A percentile compares a stretch with the other conserved stretches of the same genome.
Evolutionary conservation across 2,888 invertebrate genomes (phyloP).

Genomic region (Plutella xylostella): DNA sequence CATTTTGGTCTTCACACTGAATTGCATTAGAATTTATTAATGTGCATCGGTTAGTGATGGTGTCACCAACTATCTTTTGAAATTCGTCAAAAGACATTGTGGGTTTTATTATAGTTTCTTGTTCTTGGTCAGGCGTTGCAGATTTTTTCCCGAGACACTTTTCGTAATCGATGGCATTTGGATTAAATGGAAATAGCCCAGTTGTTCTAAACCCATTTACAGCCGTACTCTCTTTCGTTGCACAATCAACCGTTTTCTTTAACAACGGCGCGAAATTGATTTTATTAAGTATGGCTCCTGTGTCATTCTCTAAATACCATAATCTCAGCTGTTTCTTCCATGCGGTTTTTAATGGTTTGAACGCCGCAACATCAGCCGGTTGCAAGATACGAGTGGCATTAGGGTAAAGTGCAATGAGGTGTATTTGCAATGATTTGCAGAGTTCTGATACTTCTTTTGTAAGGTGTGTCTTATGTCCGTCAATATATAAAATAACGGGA

Average conservation of each 20-base stretch:
- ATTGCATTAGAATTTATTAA: no score
- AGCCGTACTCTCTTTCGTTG: conserved; percentile 13
- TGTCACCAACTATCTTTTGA: no score
- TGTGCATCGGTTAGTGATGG: no score
- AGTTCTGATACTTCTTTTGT: conserved; percentile 18
- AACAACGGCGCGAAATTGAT: conserved; percentile 12
- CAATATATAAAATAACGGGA: conserved; percentile 23
- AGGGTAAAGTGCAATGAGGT: conserved; percentile 21
- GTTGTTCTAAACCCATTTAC: no score
- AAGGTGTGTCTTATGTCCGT: conserved; percentile 22
- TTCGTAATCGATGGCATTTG: no score
- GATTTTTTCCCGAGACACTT: no score
- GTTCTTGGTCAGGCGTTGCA: no score
- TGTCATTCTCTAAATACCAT: conserved; percentile 13
- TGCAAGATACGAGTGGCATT: conserved; percentile 6
- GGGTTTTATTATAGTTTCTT: no score
- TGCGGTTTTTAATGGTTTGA: conserved; percentile 12
- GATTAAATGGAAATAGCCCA: no score
- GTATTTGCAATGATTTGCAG: conserved; percentile 18
- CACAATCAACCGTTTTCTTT: conserved; percentile 11
- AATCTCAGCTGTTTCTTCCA: conserved; percentile 12
- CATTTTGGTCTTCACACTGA: no score
- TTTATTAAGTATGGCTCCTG: conserved; percentile 11
- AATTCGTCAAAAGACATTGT: no score
- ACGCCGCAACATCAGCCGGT: conserved; percentile 25